Base-by-base conservation (phyloP, 1,140 invertebrate genomes). In the Sycophila sp. region DNA sequence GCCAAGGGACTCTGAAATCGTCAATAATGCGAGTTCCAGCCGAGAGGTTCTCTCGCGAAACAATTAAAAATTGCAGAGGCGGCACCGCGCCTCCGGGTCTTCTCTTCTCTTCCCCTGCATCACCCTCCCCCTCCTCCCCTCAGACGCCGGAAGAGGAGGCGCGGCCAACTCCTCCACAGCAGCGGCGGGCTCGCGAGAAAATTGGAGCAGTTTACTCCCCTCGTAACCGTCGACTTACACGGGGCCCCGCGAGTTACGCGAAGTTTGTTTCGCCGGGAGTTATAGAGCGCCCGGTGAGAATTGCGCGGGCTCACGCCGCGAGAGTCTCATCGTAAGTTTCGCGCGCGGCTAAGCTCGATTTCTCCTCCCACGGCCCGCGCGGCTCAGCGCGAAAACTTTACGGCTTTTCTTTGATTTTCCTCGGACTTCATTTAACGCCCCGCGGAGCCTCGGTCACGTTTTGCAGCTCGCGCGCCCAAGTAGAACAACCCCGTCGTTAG, bases 381-480 rank as follows among this genome's bases (percentile, higher is more conserved):
- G 11, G 6, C 4, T 34, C 26, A 26, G 17, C 22, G 24, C 8
- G 19, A 24, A 22, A 68, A 59, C 38, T 68, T 69, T 69, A 53
- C 58, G 24, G 45, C 53, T 62, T 71, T 58, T 65, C 69, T 71
- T 71, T 71, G 69, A 71, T 56, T 73, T 64, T 36, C 66, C 40
- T 17, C 64, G 42, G 59, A 65, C 72, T 73, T 67, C 56, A 53
- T 68, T 68, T 72, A 53, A 71, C 47, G 60, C 65, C 62, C 22
- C 68, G 42, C 17, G 34, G 47, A 22, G 10, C 28, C 11, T 53
- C 30, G 28, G 69, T 64, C 69, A 71, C 69, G 60, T 71, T 53
- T 59, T 42, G 75, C 80, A 83, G 79, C 79, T 66, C 79, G 84
- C 75, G 86, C 87, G 56, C 26, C 53, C 40, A 34, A 40, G 38